Base-by-base conservation (phyloP, 2,888 invertebrate species). In the Disparrhopalites patrizii region DNA sequence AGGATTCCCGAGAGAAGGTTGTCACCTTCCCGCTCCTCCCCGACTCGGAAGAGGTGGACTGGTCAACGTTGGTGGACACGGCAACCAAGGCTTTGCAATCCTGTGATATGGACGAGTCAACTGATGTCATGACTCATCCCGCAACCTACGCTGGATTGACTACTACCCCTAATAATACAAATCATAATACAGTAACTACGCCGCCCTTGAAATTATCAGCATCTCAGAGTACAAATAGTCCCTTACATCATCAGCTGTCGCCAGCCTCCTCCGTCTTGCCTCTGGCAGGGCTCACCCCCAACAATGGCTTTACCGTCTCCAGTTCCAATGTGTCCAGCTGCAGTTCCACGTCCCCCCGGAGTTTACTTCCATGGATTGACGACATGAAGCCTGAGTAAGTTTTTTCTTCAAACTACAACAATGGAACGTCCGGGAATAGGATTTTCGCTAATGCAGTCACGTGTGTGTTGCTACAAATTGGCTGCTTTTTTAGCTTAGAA, bases 41-140 rank as follows among this genome's bases (percentile, higher is more conserved):
- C 0, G 85, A 89, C 77, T 84, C 87, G 3, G 83, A 85, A 38
- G 86, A 87, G 51, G 83, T 89, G 75, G 90, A 66, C 57, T 70
- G 91, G 91, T 85, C 87, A 13, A 85, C 87, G 76, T 82, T 91
- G 25, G 90, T 91, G 2, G 88, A 89, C 77, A 89, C 90, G 1
- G 90, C 90, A 31, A 89, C 89, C 0, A 82, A 87, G 68, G 89
- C 87, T 23, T 65, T 69, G 50, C 54, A 62, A 30, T 55, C 50
- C 55, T 66, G 65, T 62, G 62, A 66, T 62, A 62, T 66, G 31
- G 62, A 62, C 50, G 47, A 38, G 18, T 38, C 5, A 13, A 52
- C 18, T 27, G 47, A 47, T 18, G 36, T 18, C 13, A 31, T 47
- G 18, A 31, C 20, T 30, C 18, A 15, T 3, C 15, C 57, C 36